Conservation (phyloP, 2,888 invertebrate species). For the Drosophila paranaensis region DNA sequence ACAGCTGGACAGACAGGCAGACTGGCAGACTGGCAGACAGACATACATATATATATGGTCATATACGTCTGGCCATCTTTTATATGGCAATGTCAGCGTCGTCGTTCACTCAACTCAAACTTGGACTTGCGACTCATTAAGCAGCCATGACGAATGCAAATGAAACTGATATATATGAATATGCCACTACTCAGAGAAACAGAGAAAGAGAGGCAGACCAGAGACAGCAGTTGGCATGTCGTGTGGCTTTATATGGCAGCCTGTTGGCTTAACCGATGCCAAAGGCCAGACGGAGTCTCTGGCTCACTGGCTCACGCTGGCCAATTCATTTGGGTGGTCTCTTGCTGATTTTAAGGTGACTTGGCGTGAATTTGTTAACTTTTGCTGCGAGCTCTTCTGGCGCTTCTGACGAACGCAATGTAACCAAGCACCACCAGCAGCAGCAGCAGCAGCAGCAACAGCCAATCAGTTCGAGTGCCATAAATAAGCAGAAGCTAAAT, state of each 20-base stretch:
- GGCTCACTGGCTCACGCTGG: slow-evolving; percentile 27
- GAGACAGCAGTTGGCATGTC: slow-evolving; percentile 41
- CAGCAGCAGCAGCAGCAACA: slow-evolving; percentile 34
- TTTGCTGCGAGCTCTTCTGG: slow-evolving; percentile 70
- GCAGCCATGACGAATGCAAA: slow-evolving; percentile 83
- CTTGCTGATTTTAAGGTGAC: slow-evolving; percentile 76
- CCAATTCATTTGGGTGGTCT: slow-evolving; percentile 80
- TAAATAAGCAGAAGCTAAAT: slow-evolving; percentile 53
- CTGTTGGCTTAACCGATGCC: slow-evolving; percentile 44
- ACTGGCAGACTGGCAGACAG: background rate
- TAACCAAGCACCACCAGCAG: slow-evolving; percentile 6
- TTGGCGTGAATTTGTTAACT: slow-evolving; percentile 84
- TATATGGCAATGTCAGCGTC: slow-evolving; percentile 49
- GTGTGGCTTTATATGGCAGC: slow-evolving; percentile 70
- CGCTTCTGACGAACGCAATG: slow-evolving; percentile 45
- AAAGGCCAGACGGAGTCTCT: slow-evolving; percentile 7
- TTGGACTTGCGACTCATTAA: slow-evolving; percentile 79
- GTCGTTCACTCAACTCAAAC: slow-evolving; percentile 69
- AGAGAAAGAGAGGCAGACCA: background rate
- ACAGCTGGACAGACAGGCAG: slow-evolving; percentile 1
- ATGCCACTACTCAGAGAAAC: slow-evolving; percentile 11
- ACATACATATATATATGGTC: background rate
- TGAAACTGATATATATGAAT: slow-evolving; percentile 80
- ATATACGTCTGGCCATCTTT: slow-evolving; percentile 7
- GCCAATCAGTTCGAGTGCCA: slow-evolving; percentile 54